Percentiles rank a stretch among this genome's conserved stretches.
Evolutionary conservation across 2,113 vertebrate species (phyloP).

Genomic region (Lynx canadensis): DNA sequence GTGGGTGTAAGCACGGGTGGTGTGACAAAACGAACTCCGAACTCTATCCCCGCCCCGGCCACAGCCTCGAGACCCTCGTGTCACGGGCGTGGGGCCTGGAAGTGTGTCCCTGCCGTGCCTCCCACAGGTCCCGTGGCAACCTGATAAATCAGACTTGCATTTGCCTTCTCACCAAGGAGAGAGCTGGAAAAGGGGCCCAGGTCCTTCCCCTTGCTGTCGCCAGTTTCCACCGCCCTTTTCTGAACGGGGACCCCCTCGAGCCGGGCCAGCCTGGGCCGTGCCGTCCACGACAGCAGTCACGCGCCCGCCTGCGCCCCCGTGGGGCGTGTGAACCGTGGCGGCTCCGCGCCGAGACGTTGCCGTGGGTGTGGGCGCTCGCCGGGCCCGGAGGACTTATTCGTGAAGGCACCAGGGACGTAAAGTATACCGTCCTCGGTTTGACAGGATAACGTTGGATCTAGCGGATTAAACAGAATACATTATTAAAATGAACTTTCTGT

Average conservation of each 20-base stretch:
- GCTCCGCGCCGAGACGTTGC: fast-evolving
- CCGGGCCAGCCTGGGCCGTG: neutral
- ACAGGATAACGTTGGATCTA: no score
- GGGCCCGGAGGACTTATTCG: fast-evolving
- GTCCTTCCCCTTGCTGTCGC: fast-evolving
- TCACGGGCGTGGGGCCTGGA: neutral
- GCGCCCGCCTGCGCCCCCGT: fast-evolving
- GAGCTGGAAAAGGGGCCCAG: fast-evolving
- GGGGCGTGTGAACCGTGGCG: fast-evolving
- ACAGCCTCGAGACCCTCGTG: no score
- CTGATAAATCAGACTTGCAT: neutral
- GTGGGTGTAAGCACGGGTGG: fast-evolving
- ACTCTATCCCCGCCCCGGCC: fast-evolving
- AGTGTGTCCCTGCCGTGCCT: fast-evolving
- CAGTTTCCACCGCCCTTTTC: fast-evolving
- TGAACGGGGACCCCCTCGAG: no score
- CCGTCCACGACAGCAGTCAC: fast-evolving
- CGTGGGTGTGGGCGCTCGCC: fast-evolving
- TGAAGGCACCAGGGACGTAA: neutral
- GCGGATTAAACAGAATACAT: neutral
- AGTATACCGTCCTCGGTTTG: fast-evolving
- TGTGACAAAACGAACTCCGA: fast-evolving
- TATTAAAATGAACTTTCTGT: neutral
- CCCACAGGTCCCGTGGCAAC: fast-evolving
- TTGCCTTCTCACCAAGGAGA: fast-evolving